Percentiles rank a stretch among this genome's conserved stretches.
Conservation (phyloP, 2,113 vertebrate genomes). For the Piaya cayana region DNA sequence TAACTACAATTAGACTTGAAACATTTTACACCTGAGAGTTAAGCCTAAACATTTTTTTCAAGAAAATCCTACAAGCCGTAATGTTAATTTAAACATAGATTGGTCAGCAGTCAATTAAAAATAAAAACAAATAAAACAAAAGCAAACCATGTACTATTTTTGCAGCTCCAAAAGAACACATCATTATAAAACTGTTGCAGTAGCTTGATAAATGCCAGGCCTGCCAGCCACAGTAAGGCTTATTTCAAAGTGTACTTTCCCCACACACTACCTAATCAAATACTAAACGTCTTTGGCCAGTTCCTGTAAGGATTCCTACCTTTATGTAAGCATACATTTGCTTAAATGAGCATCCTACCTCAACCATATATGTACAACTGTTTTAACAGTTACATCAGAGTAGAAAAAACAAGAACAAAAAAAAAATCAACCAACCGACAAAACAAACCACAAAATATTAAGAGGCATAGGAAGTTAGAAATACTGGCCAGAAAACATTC, state of each 20-base stretch:
- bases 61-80: not conserved
- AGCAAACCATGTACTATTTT: not conserved
- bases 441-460: not conserved
- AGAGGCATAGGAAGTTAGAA: not conserved
- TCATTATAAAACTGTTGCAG: not conserved
- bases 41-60: constrained; percentile 20
- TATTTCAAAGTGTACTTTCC: not conserved
- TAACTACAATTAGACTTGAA: constrained; percentile 42
- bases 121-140: not conserved
- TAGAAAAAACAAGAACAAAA: not conserved
- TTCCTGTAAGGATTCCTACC: not conserved
- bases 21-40: constrained; percentile 67
- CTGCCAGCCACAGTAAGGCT: not conserved
- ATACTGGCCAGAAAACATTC: constrained; percentile 47
- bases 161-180: not conserved
- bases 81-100: not conserved
- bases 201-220: not conserved
- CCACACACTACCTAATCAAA: not conserved
- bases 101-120: constrained; percentile 11
- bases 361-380: not conserved
- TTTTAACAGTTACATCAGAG: not conserved
- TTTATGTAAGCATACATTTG: not conserved
- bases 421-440: not conserved
- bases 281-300: not conserved
- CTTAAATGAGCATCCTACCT: not conserved